A percentile compares a stretch with the other conserved stretches of the same genome.
Evolutionary conservation across 2,888 invertebrate genomes (phyloP).

Genomic region (Conistra vaccinii): DNA sequence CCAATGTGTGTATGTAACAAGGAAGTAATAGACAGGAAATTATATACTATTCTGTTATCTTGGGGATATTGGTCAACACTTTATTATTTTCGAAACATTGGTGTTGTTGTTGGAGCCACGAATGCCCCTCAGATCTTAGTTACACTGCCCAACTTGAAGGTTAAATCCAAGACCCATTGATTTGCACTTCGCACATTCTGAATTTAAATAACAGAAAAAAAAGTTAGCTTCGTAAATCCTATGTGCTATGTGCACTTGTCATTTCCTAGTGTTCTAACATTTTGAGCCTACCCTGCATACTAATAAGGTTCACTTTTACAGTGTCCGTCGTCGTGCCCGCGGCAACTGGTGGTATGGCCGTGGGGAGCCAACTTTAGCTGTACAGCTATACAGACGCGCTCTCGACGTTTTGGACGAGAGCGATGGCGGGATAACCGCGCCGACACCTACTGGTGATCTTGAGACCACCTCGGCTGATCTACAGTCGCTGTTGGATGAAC

Average conservation of each 20-base stretch:
- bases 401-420: conserved; percentile 95
- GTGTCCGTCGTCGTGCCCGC: conserved; percentile 92
- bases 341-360: conserved; percentile 98
- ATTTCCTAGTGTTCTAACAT: background rate
- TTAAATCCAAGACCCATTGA: background rate
- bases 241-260: background rate
- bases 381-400: conserved; percentile 96
- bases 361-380: conserved; percentile 94
- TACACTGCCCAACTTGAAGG: background rate
- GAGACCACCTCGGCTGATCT: conserved; percentile 77
- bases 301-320: conserved; percentile 58
- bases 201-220: background rate
- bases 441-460: conserved; percentile 87
- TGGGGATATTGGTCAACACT: background rate
- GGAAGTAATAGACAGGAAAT: conserved; percentile 30
- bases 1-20: background rate
- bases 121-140: background rate
- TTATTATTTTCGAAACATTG: conserved; percentile 3
- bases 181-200: background rate
- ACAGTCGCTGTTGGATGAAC: conserved; percentile 93
- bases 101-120: too few species aligned
- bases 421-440: conserved; percentile 92
- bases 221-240: background rate
- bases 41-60: conserved; percentile 26
- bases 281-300: background rate